Evolutionary conservation across 1,140 invertebrate species (phyloP).

Genomic region (Wasmannia auropunctata): DNA sequence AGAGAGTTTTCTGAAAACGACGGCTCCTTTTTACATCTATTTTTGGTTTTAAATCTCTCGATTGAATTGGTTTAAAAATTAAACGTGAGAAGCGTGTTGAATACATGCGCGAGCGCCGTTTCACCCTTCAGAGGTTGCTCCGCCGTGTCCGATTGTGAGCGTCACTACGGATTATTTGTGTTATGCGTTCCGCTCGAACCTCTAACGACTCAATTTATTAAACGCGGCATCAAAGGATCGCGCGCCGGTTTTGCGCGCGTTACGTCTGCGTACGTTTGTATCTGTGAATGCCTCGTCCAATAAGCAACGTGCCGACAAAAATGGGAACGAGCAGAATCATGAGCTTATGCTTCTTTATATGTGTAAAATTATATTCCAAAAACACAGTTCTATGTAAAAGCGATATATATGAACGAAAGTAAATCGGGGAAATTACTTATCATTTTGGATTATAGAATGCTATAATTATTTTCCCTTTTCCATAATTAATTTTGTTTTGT

Average conservation of each 20-base stretch:
- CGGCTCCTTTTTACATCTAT: background rate
- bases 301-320: background rate
- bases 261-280: background rate
- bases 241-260: slow-evolving; percentile 2
- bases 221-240: slow-evolving; percentile 58
- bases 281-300: background rate
- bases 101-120: background rate
- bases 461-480: background rate
- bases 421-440: background rate
- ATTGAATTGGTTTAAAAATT: background rate
- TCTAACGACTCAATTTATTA: slow-evolving; percentile 67
- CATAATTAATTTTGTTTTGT: background rate
- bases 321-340: background rate
- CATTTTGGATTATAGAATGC: background rate
- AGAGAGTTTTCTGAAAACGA: background rate
- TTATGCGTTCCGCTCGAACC: slow-evolving; percentile 23
- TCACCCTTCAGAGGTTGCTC: slow-evolving; percentile 18
- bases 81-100: background rate
- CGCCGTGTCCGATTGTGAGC: background rate
- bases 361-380: background rate
- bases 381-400: background rate
- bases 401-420: background rate
- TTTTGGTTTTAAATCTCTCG: background rate
- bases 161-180: slow-evolving; percentile 33
- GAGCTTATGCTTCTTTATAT: background rate